Evolutionary conservation across 2,113 vertebrate genomes (phyloP).

Genomic region (Tachuris rubrigastra): DNA sequence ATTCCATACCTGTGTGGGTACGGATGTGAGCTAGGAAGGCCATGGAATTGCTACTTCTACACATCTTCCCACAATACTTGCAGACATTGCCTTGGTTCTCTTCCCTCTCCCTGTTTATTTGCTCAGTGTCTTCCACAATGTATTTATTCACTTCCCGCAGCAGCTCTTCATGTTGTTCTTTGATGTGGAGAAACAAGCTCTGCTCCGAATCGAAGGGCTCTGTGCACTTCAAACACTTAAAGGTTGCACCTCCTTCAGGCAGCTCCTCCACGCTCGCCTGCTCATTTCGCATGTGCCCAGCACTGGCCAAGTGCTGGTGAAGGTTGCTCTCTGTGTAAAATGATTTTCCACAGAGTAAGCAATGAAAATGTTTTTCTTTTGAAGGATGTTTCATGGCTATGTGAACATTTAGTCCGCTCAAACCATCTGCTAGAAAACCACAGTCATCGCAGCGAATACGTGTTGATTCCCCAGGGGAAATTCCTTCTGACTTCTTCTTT

Average conservation of each 20-base stretch:
- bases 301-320: slow-evolving; percentile 94
- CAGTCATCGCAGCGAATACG: slow-evolving; percentile 94
- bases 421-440: slow-evolving; percentile 95
- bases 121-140: slow-evolving; percentile 94
- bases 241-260: slow-evolving; percentile 90
- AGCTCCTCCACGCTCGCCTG: slow-evolving; percentile 93
- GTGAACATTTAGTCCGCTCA: slow-evolving; percentile 96
- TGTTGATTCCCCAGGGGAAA: slow-evolving; percentile 55
- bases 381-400: slow-evolving; percentile 98
- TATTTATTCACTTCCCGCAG: slow-evolving; percentile 96
- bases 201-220: slow-evolving; percentile 92
- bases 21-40: slow-evolving; percentile 96
- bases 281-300: slow-evolving; percentile 90
- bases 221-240: slow-evolving; percentile 94
- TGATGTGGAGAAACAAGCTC: slow-evolving; percentile 93
- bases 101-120: slow-evolving; percentile 95
- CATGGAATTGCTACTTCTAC: slow-evolving; percentile 98
- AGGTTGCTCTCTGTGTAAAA: slow-evolving; percentile 97
- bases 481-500: slow-evolving; percentile 72
- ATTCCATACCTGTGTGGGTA: slow-evolving; percentile 90
- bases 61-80: slow-evolving; percentile 96
- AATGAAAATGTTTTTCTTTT: slow-evolving; percentile 96
- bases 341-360: slow-evolving; percentile 94
- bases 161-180: slow-evolving; percentile 96
- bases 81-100: slow-evolving; percentile 96